Evolutionary conservation across 1,140 invertebrate genomes (phyloP).

Genomic region (Brachionus koreanus): DNA sequence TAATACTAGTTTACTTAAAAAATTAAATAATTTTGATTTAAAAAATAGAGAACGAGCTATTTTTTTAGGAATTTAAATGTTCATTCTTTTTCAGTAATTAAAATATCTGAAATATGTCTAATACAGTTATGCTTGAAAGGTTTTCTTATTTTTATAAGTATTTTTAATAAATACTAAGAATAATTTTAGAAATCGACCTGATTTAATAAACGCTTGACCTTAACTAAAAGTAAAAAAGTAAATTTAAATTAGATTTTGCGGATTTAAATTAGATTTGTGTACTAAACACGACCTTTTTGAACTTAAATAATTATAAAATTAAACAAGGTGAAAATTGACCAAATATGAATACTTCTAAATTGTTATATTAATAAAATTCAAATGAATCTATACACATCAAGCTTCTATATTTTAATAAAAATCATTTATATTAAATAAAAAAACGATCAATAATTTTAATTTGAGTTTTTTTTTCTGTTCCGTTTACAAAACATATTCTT

Average conservation of each 20-base stretch:
- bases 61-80: no score
- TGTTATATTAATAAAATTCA: neutral
- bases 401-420: conserved; percentile 8
- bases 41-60: no score
- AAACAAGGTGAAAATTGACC: neutral
- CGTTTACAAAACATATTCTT: neutral
- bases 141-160: neutral
- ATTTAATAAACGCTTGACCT: neutral
- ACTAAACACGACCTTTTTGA: neutral
- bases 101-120: neutral
- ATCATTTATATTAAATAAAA: conserved; percentile 9
- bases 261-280: neutral
- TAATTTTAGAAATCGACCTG: neutral
- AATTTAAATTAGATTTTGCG: neutral
- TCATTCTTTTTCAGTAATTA: neutral
- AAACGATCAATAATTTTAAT: conserved; percentile 1
- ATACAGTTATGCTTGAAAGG: neutral
- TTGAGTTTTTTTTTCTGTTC: neutral
- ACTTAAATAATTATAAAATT: neutral
- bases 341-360: neutral
- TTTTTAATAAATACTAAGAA: neutral
- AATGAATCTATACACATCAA: neutral
- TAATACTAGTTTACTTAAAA: no score
- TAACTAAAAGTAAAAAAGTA: neutral
- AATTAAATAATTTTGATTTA: no score